Conservation (phyloP, 2,888 invertebrate species). For the Agrotis ipsilon region DNA sequence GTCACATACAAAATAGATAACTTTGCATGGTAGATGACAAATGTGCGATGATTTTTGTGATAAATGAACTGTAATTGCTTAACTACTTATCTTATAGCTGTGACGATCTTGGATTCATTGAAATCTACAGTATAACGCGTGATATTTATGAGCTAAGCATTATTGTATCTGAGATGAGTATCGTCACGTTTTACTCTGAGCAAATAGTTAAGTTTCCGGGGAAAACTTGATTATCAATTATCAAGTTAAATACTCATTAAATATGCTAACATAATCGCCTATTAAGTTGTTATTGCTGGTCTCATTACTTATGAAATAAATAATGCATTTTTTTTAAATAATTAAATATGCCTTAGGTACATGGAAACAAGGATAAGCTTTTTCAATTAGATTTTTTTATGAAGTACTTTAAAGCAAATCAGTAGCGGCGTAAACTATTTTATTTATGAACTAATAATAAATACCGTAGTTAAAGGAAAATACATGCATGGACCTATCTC, state of each 20-base stretch:
- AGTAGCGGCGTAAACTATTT: background rate
- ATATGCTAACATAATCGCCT: background rate
- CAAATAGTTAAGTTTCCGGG: constrained; percentile 21
- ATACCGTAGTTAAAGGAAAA: too few species aligned
- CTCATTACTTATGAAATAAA: background rate
- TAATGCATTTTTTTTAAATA: background rate
- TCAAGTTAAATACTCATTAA: background rate
- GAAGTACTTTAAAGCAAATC: background rate
- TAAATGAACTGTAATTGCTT: constrained; percentile 31
- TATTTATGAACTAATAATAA: background rate
- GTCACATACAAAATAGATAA: constrained; percentile 9
- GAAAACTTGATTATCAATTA: constrained; percentile 23
- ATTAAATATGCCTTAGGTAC: background rate
- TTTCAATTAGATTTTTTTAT: background rate
- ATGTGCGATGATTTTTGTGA: constrained; percentile 37
- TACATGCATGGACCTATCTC: too few species aligned
- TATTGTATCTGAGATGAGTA: constrained; percentile 24
- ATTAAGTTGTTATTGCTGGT: background rate
- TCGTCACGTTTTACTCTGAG: constrained; percentile 27
- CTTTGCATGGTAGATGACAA: constrained; percentile 22
- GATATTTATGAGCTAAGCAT: constrained; percentile 13
- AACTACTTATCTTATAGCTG: background rate
- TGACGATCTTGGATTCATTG: constrained; percentile 30
- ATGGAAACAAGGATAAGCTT: background rate
- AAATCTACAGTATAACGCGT: constrained; percentile 17